Evolutionary conservation across 2,888 invertebrate genomes (phyloP).

Genomic region (Patella caerulea): DNA sequence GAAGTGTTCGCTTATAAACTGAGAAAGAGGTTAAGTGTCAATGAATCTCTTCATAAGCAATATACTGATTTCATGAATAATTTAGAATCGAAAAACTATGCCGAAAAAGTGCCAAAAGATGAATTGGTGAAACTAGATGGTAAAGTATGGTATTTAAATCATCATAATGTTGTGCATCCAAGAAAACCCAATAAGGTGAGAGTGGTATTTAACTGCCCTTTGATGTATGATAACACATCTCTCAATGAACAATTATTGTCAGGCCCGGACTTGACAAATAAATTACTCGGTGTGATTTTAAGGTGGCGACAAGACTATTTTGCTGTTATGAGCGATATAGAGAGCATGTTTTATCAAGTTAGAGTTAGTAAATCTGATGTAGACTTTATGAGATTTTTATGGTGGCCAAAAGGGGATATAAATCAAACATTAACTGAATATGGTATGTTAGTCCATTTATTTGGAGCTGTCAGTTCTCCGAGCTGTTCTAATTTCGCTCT

Average conservation of each 20-base stretch:
- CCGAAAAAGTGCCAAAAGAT: too few relatives aligned
- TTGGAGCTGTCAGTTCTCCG: conserved; percentile 21
- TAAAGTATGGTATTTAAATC: conserved; percentile 22
- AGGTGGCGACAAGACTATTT: conserved; percentile 31
- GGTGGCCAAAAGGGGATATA: conserved; percentile 16
- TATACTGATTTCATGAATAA: conserved; percentile 25
- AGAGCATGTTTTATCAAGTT: conserved; percentile 37
- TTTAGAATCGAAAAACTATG: conserved; percentile 26
- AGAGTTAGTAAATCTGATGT: conserved; percentile 22
- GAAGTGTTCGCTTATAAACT: not conserved
- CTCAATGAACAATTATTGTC: conserved; percentile 31
- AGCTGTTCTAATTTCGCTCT: conserved; percentile 23
- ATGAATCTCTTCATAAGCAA: conserved; percentile 13
- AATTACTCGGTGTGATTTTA: conserved; percentile 30
- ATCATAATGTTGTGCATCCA: conserved; percentile 17
- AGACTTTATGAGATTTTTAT: conserved; percentile 29
- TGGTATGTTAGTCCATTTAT: conserved; percentile 23
- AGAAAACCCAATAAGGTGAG: conserved; percentile 27
- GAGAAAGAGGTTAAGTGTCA: conserved; percentile 16
- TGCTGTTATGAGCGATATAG: conserved; percentile 33
- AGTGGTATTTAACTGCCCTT: conserved; percentile 38
- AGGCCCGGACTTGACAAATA: conserved; percentile 33
- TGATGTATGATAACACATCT: conserved; percentile 22
- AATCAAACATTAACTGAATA: conserved; percentile 13
- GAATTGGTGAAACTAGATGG: not conserved